Conservation (phyloP, 2,888 invertebrate species). For the Hecatera dysodea region DNA sequence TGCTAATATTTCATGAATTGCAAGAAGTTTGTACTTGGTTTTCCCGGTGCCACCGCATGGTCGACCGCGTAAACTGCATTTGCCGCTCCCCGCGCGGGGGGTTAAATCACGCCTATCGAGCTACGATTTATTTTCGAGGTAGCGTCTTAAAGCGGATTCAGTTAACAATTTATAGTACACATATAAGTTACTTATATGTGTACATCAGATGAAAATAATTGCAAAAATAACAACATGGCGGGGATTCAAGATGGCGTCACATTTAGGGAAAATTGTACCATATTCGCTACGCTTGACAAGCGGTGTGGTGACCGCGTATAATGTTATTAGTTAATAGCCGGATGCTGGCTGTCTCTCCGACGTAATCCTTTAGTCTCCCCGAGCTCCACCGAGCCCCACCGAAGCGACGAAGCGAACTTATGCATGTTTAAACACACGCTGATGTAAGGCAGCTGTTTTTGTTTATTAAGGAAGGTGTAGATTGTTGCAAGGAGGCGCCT, state of each 20-base stretch:
- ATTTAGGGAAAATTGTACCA: conserved; percentile 42
- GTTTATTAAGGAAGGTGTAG: conserved; percentile 23
- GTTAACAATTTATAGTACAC: too few species aligned
- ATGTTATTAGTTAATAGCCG: conserved; percentile 62
- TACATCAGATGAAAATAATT: background rate
- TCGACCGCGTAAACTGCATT: too few species aligned
- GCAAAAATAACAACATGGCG: conserved; percentile 14
- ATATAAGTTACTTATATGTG: too few species aligned
- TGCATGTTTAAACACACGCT: conserved; percentile 31
- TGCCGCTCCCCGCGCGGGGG: too few species aligned
- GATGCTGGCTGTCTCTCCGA: conserved; percentile 40
- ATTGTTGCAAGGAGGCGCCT: background rate
- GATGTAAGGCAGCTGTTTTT: conserved; percentile 29
- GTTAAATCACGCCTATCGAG: too few species aligned
- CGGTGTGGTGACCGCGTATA: conserved; percentile 55
- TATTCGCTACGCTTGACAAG: conserved; percentile 52
- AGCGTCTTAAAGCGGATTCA: too few species aligned
- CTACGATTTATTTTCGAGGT: too few species aligned
- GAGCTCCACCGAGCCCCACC: conserved; percentile 2
- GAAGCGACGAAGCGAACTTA: conserved; percentile 50
- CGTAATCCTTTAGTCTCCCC: conserved; percentile 42
- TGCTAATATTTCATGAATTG: too few species aligned
- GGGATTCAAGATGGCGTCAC: conserved; percentile 42
- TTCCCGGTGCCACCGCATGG: too few species aligned
- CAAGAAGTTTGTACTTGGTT: too few species aligned